Evolutionary conservation across 2,113 vertebrate species (phyloP).

Genomic region (Thamnophis sirtalis): DNA sequence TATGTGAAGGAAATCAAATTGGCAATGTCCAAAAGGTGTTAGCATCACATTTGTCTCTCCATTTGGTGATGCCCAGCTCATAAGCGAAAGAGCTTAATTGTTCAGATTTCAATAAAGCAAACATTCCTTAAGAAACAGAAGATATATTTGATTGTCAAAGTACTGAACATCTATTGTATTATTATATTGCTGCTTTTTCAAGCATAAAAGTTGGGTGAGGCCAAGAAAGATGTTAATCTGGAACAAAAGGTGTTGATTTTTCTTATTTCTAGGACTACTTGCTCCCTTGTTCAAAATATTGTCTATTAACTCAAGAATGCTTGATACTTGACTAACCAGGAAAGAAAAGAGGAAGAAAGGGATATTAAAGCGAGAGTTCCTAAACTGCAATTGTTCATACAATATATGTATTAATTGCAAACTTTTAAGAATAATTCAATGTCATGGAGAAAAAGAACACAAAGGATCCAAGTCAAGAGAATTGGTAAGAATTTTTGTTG

Average conservation of each 20-base stretch:
- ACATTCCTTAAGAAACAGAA: not conserved
- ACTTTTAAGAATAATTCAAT: not conserved
- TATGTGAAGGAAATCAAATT: not conserved
- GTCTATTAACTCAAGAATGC: not conserved
- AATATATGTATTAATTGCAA: not conserved
- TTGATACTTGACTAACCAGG: not conserved
- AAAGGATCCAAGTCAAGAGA: not conserved
- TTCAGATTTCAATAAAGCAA: constrained; percentile 12
- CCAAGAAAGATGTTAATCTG: not conserved
- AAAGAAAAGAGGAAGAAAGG: not conserved
- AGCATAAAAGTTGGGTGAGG: not conserved
- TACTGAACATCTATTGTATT: not conserved
- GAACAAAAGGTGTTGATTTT: not conserved
- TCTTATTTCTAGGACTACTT: not conserved
- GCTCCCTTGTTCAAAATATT: not conserved
- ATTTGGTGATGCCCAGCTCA: not conserved
- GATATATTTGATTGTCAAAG: not conserved
- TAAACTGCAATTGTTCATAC: not conserved
- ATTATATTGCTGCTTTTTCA: not conserved
- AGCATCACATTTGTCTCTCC: not conserved
- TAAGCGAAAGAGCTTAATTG: not conserved
- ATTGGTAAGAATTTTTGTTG: not conserved
- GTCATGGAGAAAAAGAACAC: not conserved
- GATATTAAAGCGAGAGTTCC: not conserved
- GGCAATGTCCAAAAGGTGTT: not conserved